Percentiles rank a stretch among this genome's conserved stretches.
Evolutionary conservation across 1,140 invertebrate genomes (phyloP).

Genomic region (Drosophila kohkoa): DNA sequence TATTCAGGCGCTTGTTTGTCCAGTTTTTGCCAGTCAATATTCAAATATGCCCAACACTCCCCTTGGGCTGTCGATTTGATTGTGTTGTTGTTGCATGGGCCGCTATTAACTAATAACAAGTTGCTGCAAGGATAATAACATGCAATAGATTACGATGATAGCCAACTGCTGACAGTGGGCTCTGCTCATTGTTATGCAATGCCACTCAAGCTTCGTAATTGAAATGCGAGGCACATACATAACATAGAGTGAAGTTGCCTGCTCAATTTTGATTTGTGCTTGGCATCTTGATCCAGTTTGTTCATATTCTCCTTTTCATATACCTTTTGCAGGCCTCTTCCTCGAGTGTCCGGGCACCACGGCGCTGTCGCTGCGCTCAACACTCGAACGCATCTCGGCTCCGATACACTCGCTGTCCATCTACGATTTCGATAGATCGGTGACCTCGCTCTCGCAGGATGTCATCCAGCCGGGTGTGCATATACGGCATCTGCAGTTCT

Average conservation of each 20-base stretch:
- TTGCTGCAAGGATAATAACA: conserved; percentile 40
- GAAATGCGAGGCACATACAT: conserved; percentile 35
- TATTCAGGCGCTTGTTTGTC: conserved; percentile 17
- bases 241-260: neutral
- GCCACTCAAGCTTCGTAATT: conserved; percentile 23
- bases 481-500: conserved; percentile 92
- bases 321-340: conserved; percentile 88
- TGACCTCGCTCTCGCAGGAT: conserved; percentile 89
- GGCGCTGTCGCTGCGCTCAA: conserved; percentile 85
- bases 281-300: neutral
- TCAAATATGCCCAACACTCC: conserved; percentile 11
- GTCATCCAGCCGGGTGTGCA: conserved; percentile 90
- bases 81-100: neutral
- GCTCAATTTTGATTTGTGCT: neutral
- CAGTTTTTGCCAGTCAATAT: neutral
- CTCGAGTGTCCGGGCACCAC: conserved; percentile 92
- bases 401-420: conserved; percentile 93
- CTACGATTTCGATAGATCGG: conserved; percentile 92
- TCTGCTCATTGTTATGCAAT: conserved; percentile 22
- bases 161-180: neutral
- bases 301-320: neutral
- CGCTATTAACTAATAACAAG: conserved; percentile 39
- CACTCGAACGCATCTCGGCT: conserved; percentile 86
- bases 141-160: conserved; percentile 34
- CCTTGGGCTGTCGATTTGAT: too few species aligned